Evolutionary conservation across 2,113 vertebrate species (phyloP).

Genomic region (Capreolus pygargus): DNA sequence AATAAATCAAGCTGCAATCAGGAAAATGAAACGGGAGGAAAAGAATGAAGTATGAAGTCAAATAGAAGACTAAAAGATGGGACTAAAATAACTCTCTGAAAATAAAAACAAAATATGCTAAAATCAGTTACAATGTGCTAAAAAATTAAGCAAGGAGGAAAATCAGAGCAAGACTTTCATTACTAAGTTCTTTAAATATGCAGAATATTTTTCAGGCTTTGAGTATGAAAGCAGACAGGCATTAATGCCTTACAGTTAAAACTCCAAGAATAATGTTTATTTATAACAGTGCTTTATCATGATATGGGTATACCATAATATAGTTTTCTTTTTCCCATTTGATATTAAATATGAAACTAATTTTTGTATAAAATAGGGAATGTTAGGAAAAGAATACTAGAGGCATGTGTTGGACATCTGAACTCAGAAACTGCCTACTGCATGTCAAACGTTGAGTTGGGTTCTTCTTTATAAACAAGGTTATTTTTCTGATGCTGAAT

Average conservation of each 20-base stretch:
- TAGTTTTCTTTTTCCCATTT: neutral
- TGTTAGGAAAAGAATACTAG: neutral
- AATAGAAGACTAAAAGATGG: constrained; percentile 12
- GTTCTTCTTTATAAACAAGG: neutral
- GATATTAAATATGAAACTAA: neutral
- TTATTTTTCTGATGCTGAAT: neutral
- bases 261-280: neutral
- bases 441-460: neutral
- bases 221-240: neutral
- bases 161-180: neutral
- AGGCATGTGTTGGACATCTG: neutral
- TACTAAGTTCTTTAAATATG: neutral
- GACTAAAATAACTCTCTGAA: constrained; percentile 22
- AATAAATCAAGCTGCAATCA: constrained; percentile 9
- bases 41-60: constrained; percentile 31
- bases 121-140: neutral
- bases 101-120: constrained; percentile 21
- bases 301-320: neutral
- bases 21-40: constrained; percentile 24
- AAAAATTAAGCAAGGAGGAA: neutral
- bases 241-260: constrained; percentile 6
- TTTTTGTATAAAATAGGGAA: neutral
- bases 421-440: neutral
- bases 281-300: neutral
- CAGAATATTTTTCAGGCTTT: neutral